Evolutionary conservation across 2,113 vertebrate genomes (phyloP).

Genomic region (Larimichthys crocea): DNA sequence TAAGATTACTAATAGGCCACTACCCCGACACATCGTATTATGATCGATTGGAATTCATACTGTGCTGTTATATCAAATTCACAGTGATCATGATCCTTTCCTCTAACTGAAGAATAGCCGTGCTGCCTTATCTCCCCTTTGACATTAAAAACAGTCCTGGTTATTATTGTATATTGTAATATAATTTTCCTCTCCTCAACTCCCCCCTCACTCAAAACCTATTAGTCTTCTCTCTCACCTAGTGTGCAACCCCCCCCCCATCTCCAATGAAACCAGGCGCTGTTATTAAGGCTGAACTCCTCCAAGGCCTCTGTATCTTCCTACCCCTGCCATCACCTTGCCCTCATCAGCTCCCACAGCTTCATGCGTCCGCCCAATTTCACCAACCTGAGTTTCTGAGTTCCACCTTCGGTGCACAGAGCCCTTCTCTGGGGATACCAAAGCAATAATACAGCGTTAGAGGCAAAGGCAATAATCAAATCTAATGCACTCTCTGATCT

Average conservation of each 20-base stretch:
- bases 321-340: constrained; percentile 42
- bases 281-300: constrained; percentile 76
- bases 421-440: constrained; percentile 70
- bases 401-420: constrained; percentile 54
- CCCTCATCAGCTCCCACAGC: constrained; percentile 46
- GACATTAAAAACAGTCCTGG: constrained; percentile 41
- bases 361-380: constrained; percentile 53
- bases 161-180: constrained; percentile 31
- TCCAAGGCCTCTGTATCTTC: constrained; percentile 41
- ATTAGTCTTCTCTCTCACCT: constrained; percentile 28
- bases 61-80: constrained; percentile 62
- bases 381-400: constrained; percentile 47
- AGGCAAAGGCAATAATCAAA: constrained; percentile 83
- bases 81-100: constrained; percentile 41
- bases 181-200: constrained; percentile 1
- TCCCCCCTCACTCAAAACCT: background rate
- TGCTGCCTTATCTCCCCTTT: constrained; percentile 26
- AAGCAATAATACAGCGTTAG: constrained; percentile 80
- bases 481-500: constrained; percentile 74
- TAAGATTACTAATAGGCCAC: constrained; percentile 50
- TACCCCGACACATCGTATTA: constrained; percentile 52
- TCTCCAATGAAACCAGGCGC: constrained; percentile 32
- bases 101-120: constrained; percentile 18
- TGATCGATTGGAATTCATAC: constrained; percentile 61
- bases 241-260: background rate